Percentiles rank a stretch among this genome's conserved stretches.
Conservation (phyloP, 1,140 invertebrate genomes). For the Penaeus chinensis region DNA sequence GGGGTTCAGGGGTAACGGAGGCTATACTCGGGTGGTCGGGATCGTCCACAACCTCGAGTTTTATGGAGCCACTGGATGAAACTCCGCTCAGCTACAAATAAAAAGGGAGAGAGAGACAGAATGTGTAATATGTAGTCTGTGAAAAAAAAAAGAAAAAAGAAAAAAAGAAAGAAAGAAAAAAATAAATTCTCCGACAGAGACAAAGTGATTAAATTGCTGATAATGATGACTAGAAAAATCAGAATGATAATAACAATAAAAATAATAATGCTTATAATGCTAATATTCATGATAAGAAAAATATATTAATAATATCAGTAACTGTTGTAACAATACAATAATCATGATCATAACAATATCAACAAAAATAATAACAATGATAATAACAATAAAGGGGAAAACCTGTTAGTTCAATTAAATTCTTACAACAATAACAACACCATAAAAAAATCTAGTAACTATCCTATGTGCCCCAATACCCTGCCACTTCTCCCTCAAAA, state of each 20-base stretch:
- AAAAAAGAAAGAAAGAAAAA: background rate
- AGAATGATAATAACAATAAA: background rate
- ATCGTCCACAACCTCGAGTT: slow-evolving; percentile 43
- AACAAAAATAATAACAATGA: background rate
- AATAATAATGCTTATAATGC: too few relatives aligned
- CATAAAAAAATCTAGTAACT: too few relatives aligned
- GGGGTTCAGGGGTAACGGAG: slow-evolving; percentile 16
- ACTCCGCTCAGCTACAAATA: slow-evolving; percentile 42
- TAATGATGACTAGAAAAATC: background rate
- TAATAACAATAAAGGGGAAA: background rate
- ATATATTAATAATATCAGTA: too few relatives aligned
- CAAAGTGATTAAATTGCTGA: too few relatives aligned
- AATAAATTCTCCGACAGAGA: too few relatives aligned
- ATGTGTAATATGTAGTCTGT: background rate
- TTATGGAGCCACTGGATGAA: slow-evolving; percentile 48
- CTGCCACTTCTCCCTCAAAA: too few relatives aligned
- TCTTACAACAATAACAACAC: too few relatives aligned
- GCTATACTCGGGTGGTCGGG: slow-evolving; percentile 12
- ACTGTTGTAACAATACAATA: too few relatives aligned
- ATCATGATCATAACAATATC: too few relatives aligned
- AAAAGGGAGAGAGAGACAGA: background rate
- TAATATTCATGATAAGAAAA: too few relatives aligned
- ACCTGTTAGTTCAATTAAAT: too few relatives aligned
- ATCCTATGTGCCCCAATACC: too few relatives aligned
- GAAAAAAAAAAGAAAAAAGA: background rate